Conservation (phyloP, 2,888 invertebrate genomes). For the Sphecodes monilicornis region DNA sequence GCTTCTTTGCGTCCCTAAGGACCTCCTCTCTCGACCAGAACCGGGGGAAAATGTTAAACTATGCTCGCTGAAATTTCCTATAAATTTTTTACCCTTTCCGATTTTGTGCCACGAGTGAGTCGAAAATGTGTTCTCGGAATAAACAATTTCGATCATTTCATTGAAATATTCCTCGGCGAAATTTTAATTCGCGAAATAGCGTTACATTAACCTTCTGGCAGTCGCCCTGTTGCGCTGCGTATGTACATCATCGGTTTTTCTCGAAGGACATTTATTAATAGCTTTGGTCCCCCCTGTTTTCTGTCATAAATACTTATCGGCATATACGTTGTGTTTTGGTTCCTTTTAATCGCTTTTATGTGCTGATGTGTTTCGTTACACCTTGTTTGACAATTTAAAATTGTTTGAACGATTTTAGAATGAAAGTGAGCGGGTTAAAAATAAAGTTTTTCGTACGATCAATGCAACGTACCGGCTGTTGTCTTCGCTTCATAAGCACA, state of each 20-base stretch:
- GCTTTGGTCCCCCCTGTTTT: neutral
- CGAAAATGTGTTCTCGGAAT: neutral
- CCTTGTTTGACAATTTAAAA: neutral
- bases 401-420: neutral
- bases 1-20: slow-evolving; percentile 27
- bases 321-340: neutral
- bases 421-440: neutral
- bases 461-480: neutral
- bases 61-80: neutral
- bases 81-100: neutral
- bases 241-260: slow-evolving; percentile 4
- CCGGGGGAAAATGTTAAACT: neutral
- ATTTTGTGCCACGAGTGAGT: too few relatives aligned
- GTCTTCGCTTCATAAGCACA: too few relatives aligned
- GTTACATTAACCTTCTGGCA: neutral
- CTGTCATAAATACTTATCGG: neutral
- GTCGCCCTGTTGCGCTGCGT: neutral
- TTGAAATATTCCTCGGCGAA: neutral
- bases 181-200: neutral
- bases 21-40: slow-evolving; percentile 7
- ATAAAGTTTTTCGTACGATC: neutral
- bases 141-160: neutral
- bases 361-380: neutral
- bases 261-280: slow-evolving; percentile 1
- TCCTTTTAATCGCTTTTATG: neutral